Evolutionary conservation across 2,888 invertebrate genomes (phyloP).

Genomic region (Hymenopus coronatus): DNA sequence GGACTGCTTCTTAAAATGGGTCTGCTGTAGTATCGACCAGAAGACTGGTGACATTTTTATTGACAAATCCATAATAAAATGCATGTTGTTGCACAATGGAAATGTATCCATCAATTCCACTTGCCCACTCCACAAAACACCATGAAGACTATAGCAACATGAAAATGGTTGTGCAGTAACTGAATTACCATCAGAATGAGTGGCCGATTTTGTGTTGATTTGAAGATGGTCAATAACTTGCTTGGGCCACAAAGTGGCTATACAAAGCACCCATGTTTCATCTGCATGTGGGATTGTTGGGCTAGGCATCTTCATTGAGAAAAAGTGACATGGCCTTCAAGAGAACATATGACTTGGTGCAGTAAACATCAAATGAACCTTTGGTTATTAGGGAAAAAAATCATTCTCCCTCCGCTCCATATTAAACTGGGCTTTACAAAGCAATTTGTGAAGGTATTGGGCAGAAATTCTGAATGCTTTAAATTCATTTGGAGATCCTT

Average conservation of each 20-base stretch:
- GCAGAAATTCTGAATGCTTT: background rate
- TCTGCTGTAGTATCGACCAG: background rate
- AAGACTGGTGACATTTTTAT: background rate
- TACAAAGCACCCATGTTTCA: conserved; percentile 37
- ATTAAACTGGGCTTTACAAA: background rate
- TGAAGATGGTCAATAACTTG: conserved; percentile 30
- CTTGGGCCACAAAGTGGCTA: conserved; percentile 37
- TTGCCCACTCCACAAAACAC: conserved; percentile 23
- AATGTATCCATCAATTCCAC: background rate
- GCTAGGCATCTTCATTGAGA: conserved; percentile 33
- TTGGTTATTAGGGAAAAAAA: too few relatives aligned
- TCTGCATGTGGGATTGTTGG: conserved; percentile 38
- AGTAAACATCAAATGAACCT: too few relatives aligned
- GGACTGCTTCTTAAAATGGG: background rate
- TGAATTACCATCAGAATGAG: conserved; percentile 18
- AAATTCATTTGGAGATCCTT: background rate
- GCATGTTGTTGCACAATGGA: background rate
- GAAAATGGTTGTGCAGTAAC: conserved; percentile 26
- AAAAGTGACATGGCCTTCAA: conserved; percentile 30
- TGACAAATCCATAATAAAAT: background rate
- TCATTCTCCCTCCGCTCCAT: background rate
- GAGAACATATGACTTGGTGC: conserved; percentile 11
- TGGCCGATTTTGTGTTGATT: conserved; percentile 36
- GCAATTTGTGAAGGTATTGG: background rate
- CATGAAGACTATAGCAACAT: conserved; percentile 33